Evolutionary conservation across 1,140 invertebrate genomes (phyloP).

Genomic region (Drosophila funebris): DNA sequence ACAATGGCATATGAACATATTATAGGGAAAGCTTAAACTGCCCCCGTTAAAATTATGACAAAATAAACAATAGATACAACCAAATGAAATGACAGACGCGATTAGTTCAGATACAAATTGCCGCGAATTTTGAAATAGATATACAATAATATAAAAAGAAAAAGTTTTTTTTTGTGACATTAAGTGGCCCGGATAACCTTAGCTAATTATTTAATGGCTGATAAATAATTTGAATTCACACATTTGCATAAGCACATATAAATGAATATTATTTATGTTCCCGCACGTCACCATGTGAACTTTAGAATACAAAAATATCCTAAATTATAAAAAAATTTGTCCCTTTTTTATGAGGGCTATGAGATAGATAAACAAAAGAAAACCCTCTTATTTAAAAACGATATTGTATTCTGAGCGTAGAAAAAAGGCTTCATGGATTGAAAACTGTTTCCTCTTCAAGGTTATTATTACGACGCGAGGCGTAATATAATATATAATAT

Average conservation of each 20-base stretch:
- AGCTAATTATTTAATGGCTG: slow-evolving; percentile 75
- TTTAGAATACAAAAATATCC: slow-evolving; percentile 46
- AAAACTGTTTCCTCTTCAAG: no score
- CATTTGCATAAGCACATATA: slow-evolving; percentile 48
- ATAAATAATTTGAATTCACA: slow-evolving; percentile 63
- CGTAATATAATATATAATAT: no score
- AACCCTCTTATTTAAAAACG: not conserved
- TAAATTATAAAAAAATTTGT: not conserved
- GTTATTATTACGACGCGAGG: no score
- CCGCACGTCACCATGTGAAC: slow-evolving; percentile 34
- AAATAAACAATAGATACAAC: slow-evolving; percentile 67
- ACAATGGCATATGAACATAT: slow-evolving; percentile 25
- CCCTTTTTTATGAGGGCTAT: slow-evolving; percentile 7
- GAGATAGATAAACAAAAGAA: not conserved
- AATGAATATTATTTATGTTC: slow-evolving; percentile 66
- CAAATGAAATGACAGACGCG: slow-evolving; percentile 55
- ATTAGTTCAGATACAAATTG: slow-evolving; percentile 66
- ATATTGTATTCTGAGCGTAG: not conserved
- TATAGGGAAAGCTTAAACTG: slow-evolving; percentile 65
- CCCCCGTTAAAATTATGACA: slow-evolving; percentile 69
- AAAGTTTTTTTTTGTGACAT: slow-evolving; percentile 39
- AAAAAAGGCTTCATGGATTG: not conserved
- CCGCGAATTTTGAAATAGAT: slow-evolving; percentile 30
- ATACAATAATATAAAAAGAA: slow-evolving; percentile 1
- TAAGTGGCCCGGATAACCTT: slow-evolving; percentile 55